Conservation (phyloP, 2,113 vertebrate species). For the Willisornis vidua region DNA sequence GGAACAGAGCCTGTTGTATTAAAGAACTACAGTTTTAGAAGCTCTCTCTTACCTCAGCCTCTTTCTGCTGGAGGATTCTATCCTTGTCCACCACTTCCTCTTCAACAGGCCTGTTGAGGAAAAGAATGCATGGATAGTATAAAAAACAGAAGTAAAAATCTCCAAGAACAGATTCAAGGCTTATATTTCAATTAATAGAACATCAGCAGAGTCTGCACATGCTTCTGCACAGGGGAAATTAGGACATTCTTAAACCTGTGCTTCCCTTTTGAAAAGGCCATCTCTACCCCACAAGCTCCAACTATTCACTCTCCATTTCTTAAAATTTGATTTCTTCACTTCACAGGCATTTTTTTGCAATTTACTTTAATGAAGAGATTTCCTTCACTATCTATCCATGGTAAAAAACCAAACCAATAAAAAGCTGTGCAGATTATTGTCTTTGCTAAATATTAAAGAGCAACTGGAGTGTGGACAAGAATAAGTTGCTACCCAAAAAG, state of each 20-base stretch:
- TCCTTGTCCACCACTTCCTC: conserved; percentile 92
- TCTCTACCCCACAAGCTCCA: not conserved
- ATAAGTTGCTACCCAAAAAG: not conserved
- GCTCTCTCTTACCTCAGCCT: conserved; percentile 83
- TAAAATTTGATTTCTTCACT: not conserved
- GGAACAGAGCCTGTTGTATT: not conserved
- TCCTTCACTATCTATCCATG: not conserved
- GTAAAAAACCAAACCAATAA: not conserved
- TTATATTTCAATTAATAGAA: not conserved
- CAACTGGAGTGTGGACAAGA: not conserved
- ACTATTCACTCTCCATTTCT: not conserved
- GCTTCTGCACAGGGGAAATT: not conserved
- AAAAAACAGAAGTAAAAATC: not conserved
- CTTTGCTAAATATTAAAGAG: not conserved
- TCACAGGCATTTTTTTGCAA: not conserved
- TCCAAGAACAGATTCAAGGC: not conserved
- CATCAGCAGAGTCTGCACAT: not conserved
- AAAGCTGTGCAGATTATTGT: not conserved
- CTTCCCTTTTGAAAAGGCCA: not conserved
- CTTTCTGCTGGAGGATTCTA: conserved; percentile 92
- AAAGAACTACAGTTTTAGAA: not conserved
- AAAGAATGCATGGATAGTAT: not conserved
- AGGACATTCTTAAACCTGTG: not conserved
- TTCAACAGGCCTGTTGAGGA: conserved; percentile 80
- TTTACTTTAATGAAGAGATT: not conserved